phyloP scores from a whole-genome alignment of 2,888 invertebrate genomes.

The Callyntrura sp. region DNA sequence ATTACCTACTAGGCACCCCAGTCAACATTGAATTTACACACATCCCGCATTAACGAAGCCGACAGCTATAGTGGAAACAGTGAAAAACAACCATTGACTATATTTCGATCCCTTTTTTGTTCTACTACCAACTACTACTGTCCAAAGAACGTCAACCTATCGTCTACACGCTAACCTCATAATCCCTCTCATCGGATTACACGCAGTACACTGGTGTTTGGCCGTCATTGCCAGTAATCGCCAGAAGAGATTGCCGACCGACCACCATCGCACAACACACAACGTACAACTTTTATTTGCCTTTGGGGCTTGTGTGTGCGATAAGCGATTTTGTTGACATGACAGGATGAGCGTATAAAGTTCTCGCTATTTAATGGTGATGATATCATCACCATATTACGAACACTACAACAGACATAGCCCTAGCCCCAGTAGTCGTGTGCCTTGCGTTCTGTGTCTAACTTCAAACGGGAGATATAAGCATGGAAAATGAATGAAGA shows the following conservation, averaged over 20 bases:
- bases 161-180: not conserved
- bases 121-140: not conserved
- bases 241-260: not conserved
- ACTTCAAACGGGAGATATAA: not conserved
- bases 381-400: not conserved
- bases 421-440: too few species aligned
- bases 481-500: not conserved
- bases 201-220: slow-evolving; percentile 4
- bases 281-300: not conserved
- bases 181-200: slow-evolving; percentile 20
- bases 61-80: not conserved
- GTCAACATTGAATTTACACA: too few species aligned
- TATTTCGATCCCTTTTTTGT: not conserved
- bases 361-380: not conserved
- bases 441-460: not conserved
- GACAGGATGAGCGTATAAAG: not conserved
- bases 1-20: not conserved
- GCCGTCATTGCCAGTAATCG: not conserved
- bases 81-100: too few species aligned
- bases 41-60: not conserved
- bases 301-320: slow-evolving; percentile 16
- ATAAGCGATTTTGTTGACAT: slow-evolving; percentile 28
- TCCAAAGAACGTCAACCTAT: too few species aligned
- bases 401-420: not conserved
- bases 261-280: too few species aligned